Conservation (phyloP, 2,888 invertebrate species). For the Xestia xanthographa region DNA sequence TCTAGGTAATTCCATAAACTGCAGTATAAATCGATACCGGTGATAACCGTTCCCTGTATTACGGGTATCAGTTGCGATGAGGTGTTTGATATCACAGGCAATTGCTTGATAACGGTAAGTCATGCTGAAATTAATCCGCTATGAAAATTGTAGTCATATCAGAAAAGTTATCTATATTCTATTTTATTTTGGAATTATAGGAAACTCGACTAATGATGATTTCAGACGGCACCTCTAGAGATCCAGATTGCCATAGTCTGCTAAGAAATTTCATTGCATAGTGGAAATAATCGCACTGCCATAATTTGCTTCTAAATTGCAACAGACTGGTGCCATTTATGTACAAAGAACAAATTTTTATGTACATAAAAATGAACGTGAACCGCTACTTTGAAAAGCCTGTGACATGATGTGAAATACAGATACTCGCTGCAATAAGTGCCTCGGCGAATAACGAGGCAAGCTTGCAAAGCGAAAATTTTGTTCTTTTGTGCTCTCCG, state of each 20-base stretch:
- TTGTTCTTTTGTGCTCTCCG: no score
- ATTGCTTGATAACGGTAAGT: slow-evolving; percentile 51
- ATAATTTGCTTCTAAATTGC: slow-evolving; percentile 48
- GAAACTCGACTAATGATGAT: background rate
- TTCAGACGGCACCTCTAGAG: background rate
- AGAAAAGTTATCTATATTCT: background rate
- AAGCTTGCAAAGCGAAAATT: slow-evolving; percentile 32
- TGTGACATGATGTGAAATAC: slow-evolving; percentile 42
- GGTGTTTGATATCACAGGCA: slow-evolving; percentile 45
- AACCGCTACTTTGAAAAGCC: slow-evolving; percentile 36
- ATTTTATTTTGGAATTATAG: background rate
- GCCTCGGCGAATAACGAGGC: slow-evolving; percentile 41
- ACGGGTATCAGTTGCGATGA: slow-evolving; percentile 45
- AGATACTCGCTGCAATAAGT: slow-evolving; percentile 34
- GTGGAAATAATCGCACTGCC: slow-evolving; percentile 48
- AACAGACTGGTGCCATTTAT: slow-evolving; percentile 36
- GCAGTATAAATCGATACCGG: slow-evolving; percentile 68
- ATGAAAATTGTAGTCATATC: slow-evolving; percentile 13
- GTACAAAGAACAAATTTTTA: slow-evolving; percentile 12
- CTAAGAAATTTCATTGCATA: slow-evolving; percentile 34
- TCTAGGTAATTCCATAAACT: slow-evolving; percentile 75
- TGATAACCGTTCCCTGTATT: slow-evolving; percentile 51
- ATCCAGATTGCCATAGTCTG: slow-evolving; percentile 31
- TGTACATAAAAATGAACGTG: slow-evolving; percentile 38
- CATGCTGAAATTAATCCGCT: slow-evolving; percentile 41